A percentile compares a stretch with the other conserved stretches of the same genome.
These are phyloP conservation scores for Drosophila ficusphila DNA, from an alignment of 1,140 invertebrate species.

Conservation along the genomic window DNA sequence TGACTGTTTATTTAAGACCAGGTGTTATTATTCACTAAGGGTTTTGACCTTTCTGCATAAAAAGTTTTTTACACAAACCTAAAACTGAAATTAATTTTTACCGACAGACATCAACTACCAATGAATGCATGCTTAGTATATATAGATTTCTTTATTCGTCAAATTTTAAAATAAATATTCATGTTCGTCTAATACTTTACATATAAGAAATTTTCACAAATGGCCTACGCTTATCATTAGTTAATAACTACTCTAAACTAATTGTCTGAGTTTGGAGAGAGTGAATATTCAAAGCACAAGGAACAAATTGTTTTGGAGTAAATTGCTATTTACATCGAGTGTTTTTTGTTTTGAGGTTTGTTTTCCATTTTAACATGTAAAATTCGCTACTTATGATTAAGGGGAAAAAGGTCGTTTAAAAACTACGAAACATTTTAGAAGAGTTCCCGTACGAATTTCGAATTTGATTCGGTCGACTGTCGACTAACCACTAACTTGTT, in stretches of 20 bases:
- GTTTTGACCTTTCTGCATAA: too few relatives aligned
- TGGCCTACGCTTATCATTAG: constrained; percentile 25
- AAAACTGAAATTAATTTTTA: neutral
- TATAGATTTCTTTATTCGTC: constrained; percentile 35
- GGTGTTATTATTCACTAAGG: too few relatives aligned
- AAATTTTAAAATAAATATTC: constrained; percentile 54
- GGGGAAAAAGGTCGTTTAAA: constrained; percentile 11
- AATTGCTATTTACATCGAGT: constrained; percentile 36
- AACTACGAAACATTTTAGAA: constrained; percentile 22
- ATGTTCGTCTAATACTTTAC: constrained; percentile 62
- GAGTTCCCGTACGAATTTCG: constrained; percentile 43
- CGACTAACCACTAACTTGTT: constrained; percentile 59
- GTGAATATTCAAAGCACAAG: constrained; percentile 53
- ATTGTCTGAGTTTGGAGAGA: constrained; percentile 38
- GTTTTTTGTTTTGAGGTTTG: constrained; percentile 11
- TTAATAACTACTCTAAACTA: constrained; percentile 21
- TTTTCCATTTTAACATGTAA: constrained; percentile 38
- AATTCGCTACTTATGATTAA: constrained; percentile 50
- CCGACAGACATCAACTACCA: neutral
- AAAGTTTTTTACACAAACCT: too few relatives aligned
- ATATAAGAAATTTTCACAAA: constrained; percentile 29
- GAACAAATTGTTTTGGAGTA: constrained; percentile 48
- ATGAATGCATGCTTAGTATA: constrained; percentile 2
- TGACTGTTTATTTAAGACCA: too few relatives aligned
- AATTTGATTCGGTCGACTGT: constrained; percentile 40